Conservation (phyloP, 2,888 invertebrate species). For the Amitus sp. region DNA sequence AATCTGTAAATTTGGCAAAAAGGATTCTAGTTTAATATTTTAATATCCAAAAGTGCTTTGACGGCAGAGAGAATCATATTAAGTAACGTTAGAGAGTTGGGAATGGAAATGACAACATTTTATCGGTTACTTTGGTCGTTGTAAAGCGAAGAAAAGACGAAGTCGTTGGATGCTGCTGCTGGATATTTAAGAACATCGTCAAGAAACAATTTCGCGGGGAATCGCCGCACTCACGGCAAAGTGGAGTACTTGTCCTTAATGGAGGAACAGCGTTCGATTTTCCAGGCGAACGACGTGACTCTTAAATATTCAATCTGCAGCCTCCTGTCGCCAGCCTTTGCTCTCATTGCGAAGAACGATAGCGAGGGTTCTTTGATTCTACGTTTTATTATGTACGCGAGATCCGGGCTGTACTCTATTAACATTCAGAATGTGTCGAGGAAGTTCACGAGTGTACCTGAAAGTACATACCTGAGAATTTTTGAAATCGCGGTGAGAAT, state of each 20-base stretch:
- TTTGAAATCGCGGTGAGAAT: conserved; percentile 27
- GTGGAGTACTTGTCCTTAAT: conserved; percentile 44
- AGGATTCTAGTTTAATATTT: too few relatives aligned
- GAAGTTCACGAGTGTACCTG: conserved; percentile 41
- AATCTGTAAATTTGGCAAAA: too few relatives aligned
- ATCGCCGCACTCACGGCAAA: conserved; percentile 29
- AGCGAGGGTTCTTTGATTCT: conserved; percentile 35
- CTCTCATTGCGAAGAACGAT: conserved; percentile 22
- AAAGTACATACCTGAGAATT: too few relatives aligned
- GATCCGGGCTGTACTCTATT: conserved; percentile 31
- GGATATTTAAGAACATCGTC: conserved; percentile 27
- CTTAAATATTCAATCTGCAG: conserved; percentile 58
- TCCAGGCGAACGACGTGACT: conserved; percentile 47
- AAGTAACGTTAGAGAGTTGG: neutral
- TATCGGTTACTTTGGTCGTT: neutral
- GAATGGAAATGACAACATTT: conserved; percentile 2
- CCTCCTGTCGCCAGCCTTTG: conserved; percentile 16
- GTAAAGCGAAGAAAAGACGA: neutral
- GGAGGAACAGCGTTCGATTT: conserved; percentile 58
- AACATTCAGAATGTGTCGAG: conserved; percentile 44
- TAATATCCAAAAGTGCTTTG: too few relatives aligned
- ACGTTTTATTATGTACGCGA: conserved; percentile 36
- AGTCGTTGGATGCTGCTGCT: conserved; percentile 7
- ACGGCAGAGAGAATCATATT: too few relatives aligned
- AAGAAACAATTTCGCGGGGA: conserved; percentile 30